Evolutionary conservation across 23 tunicate species (phyloP).

Genomic region (Halocynthia aurantium): DNA sequence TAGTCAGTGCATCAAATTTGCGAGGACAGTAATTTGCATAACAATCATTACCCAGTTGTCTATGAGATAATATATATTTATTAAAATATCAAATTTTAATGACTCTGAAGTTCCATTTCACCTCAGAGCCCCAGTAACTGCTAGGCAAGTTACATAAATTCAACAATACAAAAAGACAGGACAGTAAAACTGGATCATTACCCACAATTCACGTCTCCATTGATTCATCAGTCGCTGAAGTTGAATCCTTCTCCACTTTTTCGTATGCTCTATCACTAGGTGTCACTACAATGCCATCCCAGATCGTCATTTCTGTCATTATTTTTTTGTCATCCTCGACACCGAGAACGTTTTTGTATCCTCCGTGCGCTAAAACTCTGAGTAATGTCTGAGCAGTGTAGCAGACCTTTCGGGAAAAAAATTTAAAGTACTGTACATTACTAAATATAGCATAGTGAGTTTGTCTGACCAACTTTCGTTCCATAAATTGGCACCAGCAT

Average conservation of each 20-base stretch:
- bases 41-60: too few species aligned
- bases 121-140: too few species aligned
- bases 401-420: conserved; percentile 43
- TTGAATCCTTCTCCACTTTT: conserved; percentile 43
- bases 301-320: conserved; percentile 62
- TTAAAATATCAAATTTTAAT: too few species aligned
- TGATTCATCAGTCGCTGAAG: conserved; percentile 34
- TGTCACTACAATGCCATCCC: conserved; percentile 91
- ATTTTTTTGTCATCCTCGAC: conserved; percentile 64
- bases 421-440: background rate
- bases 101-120: too few species aligned
- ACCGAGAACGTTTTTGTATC: conserved; percentile 75
- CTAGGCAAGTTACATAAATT: background rate
- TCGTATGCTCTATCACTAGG: conserved; percentile 87
- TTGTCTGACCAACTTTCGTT: background rate
- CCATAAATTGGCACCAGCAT: background rate
- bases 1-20: too few species aligned
- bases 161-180: background rate
- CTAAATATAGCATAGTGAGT: background rate
- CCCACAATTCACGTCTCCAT: conserved; percentile 37
- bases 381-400: conserved; percentile 93
- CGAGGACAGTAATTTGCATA: too few species aligned
- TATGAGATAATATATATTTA: too few species aligned
- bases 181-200: conserved; percentile 1
- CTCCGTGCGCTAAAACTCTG: conserved; percentile 85